Conservation (phyloP, 2,113 vertebrate species). For the Ceyx margarethae region DNA sequence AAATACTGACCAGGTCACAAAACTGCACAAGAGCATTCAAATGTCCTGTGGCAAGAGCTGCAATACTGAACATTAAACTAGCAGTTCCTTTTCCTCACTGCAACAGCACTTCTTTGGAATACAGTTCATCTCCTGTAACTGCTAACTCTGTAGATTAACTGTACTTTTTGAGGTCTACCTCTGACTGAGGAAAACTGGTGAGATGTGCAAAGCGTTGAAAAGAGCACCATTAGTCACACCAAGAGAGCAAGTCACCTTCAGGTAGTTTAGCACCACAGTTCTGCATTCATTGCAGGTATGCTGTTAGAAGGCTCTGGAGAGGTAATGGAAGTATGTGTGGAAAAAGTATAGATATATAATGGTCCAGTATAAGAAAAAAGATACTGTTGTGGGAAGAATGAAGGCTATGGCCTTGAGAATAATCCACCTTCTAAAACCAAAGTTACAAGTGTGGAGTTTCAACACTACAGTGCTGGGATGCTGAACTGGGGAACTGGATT, state of each 20-base stretch:
- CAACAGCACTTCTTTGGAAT: not conserved
- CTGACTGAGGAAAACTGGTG: not conserved
- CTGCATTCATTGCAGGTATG: not conserved
- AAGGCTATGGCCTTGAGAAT: not conserved
- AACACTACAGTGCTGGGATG: not conserved
- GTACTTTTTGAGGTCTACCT: not conserved
- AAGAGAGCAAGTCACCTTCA: not conserved
- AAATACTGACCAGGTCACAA: conserved; percentile 46
- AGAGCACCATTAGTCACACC: not conserved
- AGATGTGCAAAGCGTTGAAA: not conserved
- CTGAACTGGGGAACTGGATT: not conserved
- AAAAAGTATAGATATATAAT: not conserved
- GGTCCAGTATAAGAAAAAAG: not conserved
- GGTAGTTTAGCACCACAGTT: not conserved
- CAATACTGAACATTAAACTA: not conserved
- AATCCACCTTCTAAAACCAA: not conserved
- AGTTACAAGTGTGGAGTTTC: not conserved
- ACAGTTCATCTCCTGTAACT: not conserved
- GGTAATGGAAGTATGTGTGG: not conserved
- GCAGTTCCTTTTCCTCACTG: not conserved
- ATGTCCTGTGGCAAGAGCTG: conserved; percentile 15
- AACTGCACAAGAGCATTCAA: conserved; percentile 29
- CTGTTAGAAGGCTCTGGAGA: not conserved
- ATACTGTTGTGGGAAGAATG: not conserved
- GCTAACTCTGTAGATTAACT: not conserved